Evolutionary conservation across 2,113 vertebrate species (phyloP).

Genomic region (Lagopus leucura): DNA sequence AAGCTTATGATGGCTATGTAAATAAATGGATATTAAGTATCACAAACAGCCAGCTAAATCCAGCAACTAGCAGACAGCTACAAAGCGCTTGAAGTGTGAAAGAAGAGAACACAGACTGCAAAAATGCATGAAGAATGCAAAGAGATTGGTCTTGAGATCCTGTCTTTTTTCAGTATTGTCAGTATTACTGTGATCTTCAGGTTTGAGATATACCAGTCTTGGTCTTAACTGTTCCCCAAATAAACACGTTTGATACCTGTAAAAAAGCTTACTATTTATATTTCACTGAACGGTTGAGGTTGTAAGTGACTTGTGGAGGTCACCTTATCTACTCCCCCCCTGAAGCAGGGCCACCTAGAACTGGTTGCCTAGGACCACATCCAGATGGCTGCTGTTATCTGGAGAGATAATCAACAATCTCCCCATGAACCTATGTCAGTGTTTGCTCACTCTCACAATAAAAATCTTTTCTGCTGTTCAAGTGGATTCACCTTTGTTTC

Average conservation of each 20-base stretch:
- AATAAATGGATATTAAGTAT: not conserved
- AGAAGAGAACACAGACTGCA: not conserved
- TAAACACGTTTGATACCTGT: not conserved
- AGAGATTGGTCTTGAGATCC: not conserved
- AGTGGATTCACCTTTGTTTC: not conserved
- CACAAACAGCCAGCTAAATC: not conserved
- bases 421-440: not conserved
- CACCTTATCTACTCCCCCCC: not conserved
- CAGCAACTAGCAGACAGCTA: not conserved
- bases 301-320: not conserved
- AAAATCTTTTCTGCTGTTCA: not conserved
- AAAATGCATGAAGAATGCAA: not conserved
- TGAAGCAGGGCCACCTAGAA: not conserved
- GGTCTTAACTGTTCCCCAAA: not conserved
- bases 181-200: not conserved
- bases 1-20: not conserved
- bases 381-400: not conserved
- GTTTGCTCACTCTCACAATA: not conserved
- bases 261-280: accelerated
- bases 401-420: not conserved
- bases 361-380: not conserved
- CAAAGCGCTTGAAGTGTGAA: not conserved
- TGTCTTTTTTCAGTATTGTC: not conserved
- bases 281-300: not conserved
- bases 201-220: not conserved